Evolutionary conservation across 2,888 invertebrate genomes (phyloP).

Genomic region (Cancer borealis): DNA sequence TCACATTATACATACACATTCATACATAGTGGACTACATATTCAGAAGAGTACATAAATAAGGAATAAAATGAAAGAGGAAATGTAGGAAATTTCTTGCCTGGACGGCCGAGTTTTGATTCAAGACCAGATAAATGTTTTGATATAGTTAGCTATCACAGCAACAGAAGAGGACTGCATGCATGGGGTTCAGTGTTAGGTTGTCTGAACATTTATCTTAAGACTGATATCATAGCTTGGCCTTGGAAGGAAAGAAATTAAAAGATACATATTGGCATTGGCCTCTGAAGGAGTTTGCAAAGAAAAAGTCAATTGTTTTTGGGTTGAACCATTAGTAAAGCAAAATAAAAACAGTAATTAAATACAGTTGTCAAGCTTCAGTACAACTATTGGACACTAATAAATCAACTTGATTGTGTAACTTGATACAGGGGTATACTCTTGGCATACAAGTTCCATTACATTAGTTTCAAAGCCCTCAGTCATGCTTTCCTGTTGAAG

Average conservation of each 20-base stretch:
- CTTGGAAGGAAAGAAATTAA: conserved; percentile 39
- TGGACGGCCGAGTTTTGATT: conserved; percentile 74
- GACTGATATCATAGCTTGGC: conserved; percentile 36
- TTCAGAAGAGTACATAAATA: conserved; percentile 42
- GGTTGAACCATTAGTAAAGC: conserved; percentile 66
- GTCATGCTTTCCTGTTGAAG: conserved; percentile 20
- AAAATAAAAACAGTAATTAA: conserved; percentile 59
- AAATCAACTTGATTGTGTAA: conserved; percentile 71
- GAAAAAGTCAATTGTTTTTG: neutral
- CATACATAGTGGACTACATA: conserved; percentile 63
- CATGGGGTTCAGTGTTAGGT: conserved; percentile 38
- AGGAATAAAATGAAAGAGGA: conserved; percentile 49
- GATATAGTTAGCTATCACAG: conserved; percentile 73
- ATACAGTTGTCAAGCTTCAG: conserved; percentile 61
- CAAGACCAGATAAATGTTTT: conserved; percentile 65
- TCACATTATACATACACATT: conserved; percentile 63
- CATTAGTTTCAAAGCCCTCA: conserved; percentile 33
- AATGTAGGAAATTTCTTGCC: conserved; percentile 59
- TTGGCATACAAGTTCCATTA: conserved; percentile 65
- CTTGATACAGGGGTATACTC: conserved; percentile 66
- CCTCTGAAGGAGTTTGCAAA: conserved; percentile 43
- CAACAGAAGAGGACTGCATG: conserved; percentile 68
- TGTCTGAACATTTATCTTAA: conserved; percentile 38
- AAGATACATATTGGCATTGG: neutral
- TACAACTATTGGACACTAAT: conserved; percentile 73